These are phyloP conservation scores for Lomographa bimaculata DNA, from an alignment of 2,888 invertebrate genomes.

Conservation along the genomic window DNA sequence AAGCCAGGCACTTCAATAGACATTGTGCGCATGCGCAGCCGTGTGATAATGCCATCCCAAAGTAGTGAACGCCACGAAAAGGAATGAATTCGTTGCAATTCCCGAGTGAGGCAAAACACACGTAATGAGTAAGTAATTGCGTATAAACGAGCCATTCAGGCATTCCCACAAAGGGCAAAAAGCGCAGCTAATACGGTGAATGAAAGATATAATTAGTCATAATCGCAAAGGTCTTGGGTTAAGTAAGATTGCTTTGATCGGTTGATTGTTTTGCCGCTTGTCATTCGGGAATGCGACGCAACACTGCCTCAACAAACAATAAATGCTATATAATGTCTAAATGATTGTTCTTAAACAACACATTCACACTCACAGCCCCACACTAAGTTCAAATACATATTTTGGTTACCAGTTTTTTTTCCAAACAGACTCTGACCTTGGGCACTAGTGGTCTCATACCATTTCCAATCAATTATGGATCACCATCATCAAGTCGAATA, in stretches of 20 bases:
- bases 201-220: constrained; percentile 38
- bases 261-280: constrained; percentile 13
- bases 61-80: constrained; percentile 52
- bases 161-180: constrained; percentile 56
- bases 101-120: constrained; percentile 56
- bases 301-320: too few relatives aligned
- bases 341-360: too few relatives aligned
- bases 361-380: too few relatives aligned
- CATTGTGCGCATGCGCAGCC: constrained; percentile 31
- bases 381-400: too few relatives aligned
- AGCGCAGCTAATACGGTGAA: constrained; percentile 42
- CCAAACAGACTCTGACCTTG: too few relatives aligned
- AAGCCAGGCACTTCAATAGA: constrained; percentile 33
- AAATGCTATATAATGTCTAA: too few relatives aligned
- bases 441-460: too few relatives aligned
- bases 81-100: constrained; percentile 46
- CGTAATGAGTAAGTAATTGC: constrained; percentile 69
- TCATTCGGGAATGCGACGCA: constrained; percentile 5
- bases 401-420: too few relatives aligned
- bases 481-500: too few relatives aligned
- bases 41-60: constrained; percentile 44
- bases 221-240: constrained; percentile 24
- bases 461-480: too few relatives aligned
- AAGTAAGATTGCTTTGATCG: constrained; percentile 24
- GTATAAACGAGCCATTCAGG: constrained; percentile 66